These are phyloP conservation scores for Neodiprion virginianus DNA, from an alignment of 1,140 invertebrate genomes.

Conservation along the genomic window DNA sequence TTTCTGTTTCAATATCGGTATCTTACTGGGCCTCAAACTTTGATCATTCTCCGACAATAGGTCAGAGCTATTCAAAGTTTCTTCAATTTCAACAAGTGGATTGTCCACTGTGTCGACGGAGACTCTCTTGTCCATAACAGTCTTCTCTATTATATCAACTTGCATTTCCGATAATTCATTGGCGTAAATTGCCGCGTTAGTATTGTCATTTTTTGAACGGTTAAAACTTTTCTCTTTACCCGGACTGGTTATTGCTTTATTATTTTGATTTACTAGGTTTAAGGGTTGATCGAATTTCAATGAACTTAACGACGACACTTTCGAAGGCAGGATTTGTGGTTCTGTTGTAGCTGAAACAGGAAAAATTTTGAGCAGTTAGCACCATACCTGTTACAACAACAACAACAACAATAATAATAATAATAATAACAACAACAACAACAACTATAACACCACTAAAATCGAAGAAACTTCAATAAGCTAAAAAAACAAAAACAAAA, in stretches of 20 bases:
- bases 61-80: not conserved
- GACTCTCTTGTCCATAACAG: too few relatives aligned
- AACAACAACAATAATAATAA: not conserved
- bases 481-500: slow-evolving; percentile 14
- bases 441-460: too few relatives aligned
- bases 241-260: not conserved
- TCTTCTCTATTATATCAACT: too few relatives aligned
- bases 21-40: slow-evolving; percentile 47
- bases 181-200: too few relatives aligned
- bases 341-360: slow-evolving; percentile 14
- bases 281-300: not conserved
- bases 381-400: not conserved
- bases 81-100: not conserved
- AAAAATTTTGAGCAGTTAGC: not conserved
- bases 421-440: not conserved
- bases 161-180: too few relatives aligned
- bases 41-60: slow-evolving; percentile 5
- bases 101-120: too few relatives aligned
- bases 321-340: not conserved
- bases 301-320: not conserved
- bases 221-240: not conserved
- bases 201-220: not conserved
- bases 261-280: not conserved
- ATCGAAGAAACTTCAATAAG: too few relatives aligned
- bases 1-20: slow-evolving; percentile 46